Evolutionary conservation across 2,797 vertebrate species (phyloP), one percentile per base, ranked within the genome.

Genomic region (Argya squamiceps): DNA sequence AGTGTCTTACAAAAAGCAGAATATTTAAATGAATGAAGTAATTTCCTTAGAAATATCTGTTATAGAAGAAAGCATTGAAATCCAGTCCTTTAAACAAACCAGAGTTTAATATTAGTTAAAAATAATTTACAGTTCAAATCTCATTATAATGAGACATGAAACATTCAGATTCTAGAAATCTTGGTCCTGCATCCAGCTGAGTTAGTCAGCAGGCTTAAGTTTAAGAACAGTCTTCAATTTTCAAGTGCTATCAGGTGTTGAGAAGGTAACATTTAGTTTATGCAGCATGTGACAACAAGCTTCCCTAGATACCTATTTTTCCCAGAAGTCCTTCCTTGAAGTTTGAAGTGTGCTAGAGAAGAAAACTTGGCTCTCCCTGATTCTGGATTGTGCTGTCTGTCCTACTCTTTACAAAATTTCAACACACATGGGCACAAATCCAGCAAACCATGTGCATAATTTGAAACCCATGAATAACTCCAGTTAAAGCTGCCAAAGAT

Each of bases 381-480:
- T 50, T 86, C 59, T 86, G 95, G 77, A 90, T 92, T 90, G 41
- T 56, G 56, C 49, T 93, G 49, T 60, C 83, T 88, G 39, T 81
- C 77, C 89, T 86, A 86, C 52, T 73, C 77, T 60, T 76, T 88
- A 69, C 50, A 89, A 59, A 73, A 86, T 93, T 93, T 95, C 89
- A 90, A 73, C 74, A 94, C 52, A 88, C 67, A 64, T 56, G 43
- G 91, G 92, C 68, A 1, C 12, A 32, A 74, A 88, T 93, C 94
- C 96, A 96, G 77, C 52, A 86, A 86, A 93, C 46, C 89, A 90
- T 93, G 89, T 95, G 91, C 67, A 92, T 88, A 92, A 93, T 83
- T 94, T 92, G 91, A 93, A 94, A 94, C 63, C 80, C 49, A 90
- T 64, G 93, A 94, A 85, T 93, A 96, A 94, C 77, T 94, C 63